These are phyloP conservation scores for Lysandra coridon DNA, from an alignment of 2,888 invertebrate species.

Conservation along the genomic window DNA sequence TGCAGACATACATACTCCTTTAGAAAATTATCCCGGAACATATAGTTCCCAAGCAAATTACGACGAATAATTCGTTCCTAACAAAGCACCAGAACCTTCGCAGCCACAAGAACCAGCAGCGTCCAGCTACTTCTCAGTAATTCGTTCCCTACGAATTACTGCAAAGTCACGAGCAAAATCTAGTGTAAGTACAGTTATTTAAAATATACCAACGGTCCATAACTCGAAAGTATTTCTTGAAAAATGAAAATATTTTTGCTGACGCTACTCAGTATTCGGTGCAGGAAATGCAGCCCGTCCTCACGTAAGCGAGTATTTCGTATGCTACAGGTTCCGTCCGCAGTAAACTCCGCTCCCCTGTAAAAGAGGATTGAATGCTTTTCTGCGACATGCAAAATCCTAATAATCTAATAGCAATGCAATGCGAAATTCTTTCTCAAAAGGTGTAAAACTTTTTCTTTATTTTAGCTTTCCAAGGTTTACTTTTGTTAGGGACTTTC, in stretches of 20 bases:
- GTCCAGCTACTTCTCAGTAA: no score
- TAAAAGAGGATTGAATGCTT: slow-evolving; percentile 53
- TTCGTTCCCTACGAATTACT: no score
- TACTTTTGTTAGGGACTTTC: neutral
- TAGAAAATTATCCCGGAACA: no score
- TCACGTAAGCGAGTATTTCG: slow-evolving; percentile 57
- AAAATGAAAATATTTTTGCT: slow-evolving; percentile 45
- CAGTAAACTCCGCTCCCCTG: slow-evolving; percentile 38
- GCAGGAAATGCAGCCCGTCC: slow-evolving; percentile 68
- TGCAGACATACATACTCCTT: no score
- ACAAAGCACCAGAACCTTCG: no score
- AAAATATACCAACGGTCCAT: neutral
- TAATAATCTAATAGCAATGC: slow-evolving; percentile 36
- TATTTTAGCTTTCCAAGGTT: neutral
- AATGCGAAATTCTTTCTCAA: neutral
- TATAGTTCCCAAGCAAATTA: no score
- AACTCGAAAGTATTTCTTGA: neutral
- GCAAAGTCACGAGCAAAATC: neutral
- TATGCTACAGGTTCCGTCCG: slow-evolving; percentile 50
- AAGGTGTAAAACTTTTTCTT: neutral
- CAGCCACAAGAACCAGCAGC: no score
- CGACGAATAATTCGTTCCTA: no score
- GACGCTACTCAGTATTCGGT: slow-evolving; percentile 50
- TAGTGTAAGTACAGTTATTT: neutral
- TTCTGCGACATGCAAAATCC: slow-evolving; percentile 45